Conservation (phyloP, 2,113 vertebrate genomes). For the Anhinga anhinga region DNA sequence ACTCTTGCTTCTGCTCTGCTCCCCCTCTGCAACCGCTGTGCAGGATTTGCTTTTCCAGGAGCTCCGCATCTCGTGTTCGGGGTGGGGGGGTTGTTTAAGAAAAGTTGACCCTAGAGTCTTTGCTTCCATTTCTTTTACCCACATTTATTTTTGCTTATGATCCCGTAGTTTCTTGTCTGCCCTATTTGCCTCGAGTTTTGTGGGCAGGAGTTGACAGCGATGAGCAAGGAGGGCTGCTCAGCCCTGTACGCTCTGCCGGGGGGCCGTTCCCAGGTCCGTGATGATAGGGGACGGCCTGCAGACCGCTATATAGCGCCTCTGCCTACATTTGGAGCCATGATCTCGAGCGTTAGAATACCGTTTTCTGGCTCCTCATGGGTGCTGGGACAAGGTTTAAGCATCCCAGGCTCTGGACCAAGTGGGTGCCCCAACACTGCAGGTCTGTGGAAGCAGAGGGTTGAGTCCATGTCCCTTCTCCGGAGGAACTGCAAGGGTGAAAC, state of each 20-base stretch:
- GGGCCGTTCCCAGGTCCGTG: rapidly evolving
- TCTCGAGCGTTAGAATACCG: not conserved
- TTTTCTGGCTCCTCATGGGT: not conserved
- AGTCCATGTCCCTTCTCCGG: not conserved
- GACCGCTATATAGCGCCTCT: not conserved
- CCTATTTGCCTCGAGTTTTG: not conserved
- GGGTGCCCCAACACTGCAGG: not conserved
- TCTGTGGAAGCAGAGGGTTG: not conserved
- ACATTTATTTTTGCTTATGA: not conserved
- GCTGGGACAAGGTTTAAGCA: not conserved
- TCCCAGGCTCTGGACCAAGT: not conserved
- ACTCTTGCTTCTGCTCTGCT: not conserved
- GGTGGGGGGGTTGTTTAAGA: not conserved
- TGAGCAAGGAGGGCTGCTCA: not conserved
- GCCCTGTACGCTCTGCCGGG: not conserved
- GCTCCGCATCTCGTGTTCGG: rapidly evolving
- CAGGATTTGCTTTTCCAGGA: not conserved
- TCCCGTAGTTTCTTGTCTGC: not conserved
- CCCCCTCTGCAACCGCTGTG: not conserved
- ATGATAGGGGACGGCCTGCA: not conserved
- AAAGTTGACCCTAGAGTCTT: not conserved
- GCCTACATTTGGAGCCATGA: not conserved
- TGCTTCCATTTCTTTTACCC: not conserved
- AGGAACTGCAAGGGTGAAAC: rapidly evolving
- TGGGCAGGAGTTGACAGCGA: not conserved